These are phyloP conservation scores for Oligia strigilis DNA, from an alignment of 2,888 invertebrate species.

Conservation along the genomic window DNA sequence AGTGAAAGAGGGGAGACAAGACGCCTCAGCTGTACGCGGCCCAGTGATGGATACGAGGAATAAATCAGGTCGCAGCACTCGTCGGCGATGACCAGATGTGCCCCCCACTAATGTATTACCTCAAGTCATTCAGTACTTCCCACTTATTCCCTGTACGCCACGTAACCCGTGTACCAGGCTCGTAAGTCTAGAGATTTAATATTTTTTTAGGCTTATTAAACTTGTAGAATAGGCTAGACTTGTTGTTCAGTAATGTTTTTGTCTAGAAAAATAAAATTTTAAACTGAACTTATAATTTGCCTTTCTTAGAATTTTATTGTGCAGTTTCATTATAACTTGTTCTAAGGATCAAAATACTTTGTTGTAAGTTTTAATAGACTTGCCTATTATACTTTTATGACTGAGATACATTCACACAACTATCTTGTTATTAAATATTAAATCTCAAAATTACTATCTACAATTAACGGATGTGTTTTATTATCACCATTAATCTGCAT, in stretches of 20 bases:
- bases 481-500: slow-evolving; percentile 82
- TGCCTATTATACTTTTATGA: not conserved
- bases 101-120: slow-evolving; percentile 78
- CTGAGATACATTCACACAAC: slow-evolving; percentile 10
- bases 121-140: slow-evolving; percentile 76
- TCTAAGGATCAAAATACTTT: not conserved
- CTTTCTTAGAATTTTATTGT: not conserved
- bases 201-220: slow-evolving; percentile 22
- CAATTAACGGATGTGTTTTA: slow-evolving; percentile 81
- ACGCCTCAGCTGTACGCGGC: slow-evolving; percentile 82
- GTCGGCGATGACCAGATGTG: slow-evolving; percentile 83
- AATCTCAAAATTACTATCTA: slow-evolving; percentile 68
- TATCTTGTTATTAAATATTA: slow-evolving; percentile 52
- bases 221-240: not conserved
- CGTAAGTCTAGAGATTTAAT: slow-evolving; percentile 25
- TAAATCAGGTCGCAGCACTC: slow-evolving; percentile 87
- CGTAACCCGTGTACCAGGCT: slow-evolving; percentile 21
- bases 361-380: not conserved
- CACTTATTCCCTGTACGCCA: slow-evolving; percentile 67
- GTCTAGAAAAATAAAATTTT: not conserved
- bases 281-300: not conserved
- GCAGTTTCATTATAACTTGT: not conserved
- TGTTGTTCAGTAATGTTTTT: slow-evolving; percentile 4
- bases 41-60: slow-evolving; percentile 86
- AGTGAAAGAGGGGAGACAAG: slow-evolving; percentile 79